These are phyloP conservation scores for Theristicus caerulescens DNA, from an alignment of 2,113 vertebrate genomes.

Conservation along the genomic window DNA sequence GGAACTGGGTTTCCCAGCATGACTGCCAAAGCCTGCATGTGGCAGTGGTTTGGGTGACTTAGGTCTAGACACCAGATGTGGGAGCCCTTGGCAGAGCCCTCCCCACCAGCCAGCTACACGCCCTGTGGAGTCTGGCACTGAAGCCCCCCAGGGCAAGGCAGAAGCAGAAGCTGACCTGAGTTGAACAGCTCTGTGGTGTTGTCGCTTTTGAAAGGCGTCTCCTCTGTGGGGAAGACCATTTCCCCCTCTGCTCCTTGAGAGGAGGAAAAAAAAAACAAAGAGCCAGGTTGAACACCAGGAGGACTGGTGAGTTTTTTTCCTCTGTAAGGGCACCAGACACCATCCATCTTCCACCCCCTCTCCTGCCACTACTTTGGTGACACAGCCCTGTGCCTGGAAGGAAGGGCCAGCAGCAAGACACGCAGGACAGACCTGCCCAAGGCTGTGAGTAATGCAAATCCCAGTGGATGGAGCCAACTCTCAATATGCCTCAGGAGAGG, in stretches of 20 bases:
- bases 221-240: conserved; percentile 44
- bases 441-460: neutral
- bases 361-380: neutral
- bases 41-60: neutral
- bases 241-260: conserved; percentile 62
- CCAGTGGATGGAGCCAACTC: neutral
- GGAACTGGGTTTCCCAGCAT: neutral
- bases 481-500: neutral
- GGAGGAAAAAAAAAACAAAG: neutral
- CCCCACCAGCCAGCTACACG: neutral
- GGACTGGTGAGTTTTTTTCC: neutral
- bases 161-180: conserved; percentile 77
- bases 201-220: conserved; percentile 76
- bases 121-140: neutral
- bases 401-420: neutral
- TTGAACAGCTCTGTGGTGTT: conserved; percentile 82
- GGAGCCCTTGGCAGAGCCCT: neutral
- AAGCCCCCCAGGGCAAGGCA: neutral
- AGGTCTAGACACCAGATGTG: neutral
- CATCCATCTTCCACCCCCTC: neutral
- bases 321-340: neutral
- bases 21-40: neutral
- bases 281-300: neutral
- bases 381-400: neutral
- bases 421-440: neutral